Conservation (phyloP, 2,888 invertebrate species). For the Catotricha subobsoleta region DNA sequence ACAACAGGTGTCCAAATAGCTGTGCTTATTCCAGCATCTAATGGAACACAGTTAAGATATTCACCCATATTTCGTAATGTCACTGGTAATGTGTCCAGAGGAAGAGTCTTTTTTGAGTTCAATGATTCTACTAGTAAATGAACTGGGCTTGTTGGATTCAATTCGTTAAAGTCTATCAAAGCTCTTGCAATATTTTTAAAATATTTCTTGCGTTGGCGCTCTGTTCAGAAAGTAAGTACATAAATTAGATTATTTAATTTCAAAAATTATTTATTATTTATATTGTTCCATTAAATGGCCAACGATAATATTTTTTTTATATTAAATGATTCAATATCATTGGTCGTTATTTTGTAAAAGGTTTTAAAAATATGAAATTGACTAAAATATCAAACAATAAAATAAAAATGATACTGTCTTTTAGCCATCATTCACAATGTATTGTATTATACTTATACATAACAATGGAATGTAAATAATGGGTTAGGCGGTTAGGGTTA, state of each 20-base stretch:
- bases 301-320: no score
- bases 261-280: no score
- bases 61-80: conserved; percentile 81
- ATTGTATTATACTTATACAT: no score
- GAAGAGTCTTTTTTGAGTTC: conserved; percentile 57
- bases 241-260: no score
- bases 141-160: conserved; percentile 86
- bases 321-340: no score
- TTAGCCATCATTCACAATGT: not conserved
- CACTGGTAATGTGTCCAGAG: conserved; percentile 49
- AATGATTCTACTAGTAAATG: conserved; percentile 62
- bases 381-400: no score
- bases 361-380: no score
- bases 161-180: conserved; percentile 85
- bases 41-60: conserved; percentile 81
- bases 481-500: no score
- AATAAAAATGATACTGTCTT: no score
- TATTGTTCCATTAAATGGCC: no score
- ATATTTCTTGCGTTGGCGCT: conserved; percentile 49
- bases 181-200: conserved; percentile 89
- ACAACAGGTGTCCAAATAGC: conserved; percentile 65
- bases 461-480: not conserved
- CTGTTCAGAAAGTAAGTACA: no score
- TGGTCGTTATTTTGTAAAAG: no score
- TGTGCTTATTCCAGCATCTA: conserved; percentile 55